Conservation (phyloP, 2,888 invertebrate genomes). For the Taenaris catops region DNA sequence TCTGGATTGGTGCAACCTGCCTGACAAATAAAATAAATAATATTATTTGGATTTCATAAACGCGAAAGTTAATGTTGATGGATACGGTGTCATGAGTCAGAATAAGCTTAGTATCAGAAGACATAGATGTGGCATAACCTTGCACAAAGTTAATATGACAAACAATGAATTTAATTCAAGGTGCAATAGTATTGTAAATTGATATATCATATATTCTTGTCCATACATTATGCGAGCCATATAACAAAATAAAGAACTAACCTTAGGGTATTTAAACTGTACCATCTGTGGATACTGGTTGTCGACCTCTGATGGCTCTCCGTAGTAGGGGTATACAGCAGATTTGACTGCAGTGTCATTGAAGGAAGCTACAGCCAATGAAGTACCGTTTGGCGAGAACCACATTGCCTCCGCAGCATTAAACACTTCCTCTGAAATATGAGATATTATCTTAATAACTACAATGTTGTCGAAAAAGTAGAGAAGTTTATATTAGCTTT, state of each 20-base stretch:
- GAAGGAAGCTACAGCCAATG: constrained; percentile 86
- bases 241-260: constrained; percentile 50
- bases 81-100: too few relatives aligned
- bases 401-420: constrained; percentile 86
- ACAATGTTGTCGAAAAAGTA: too few relatives aligned
- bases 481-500: too few relatives aligned
- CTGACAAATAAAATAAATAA: constrained; percentile 75
- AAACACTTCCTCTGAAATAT: constrained; percentile 87
- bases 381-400: constrained; percentile 86
- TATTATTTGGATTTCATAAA: too few relatives aligned
- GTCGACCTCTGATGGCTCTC: constrained; percentile 73
- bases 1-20: constrained; percentile 86
- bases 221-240: too few relatives aligned
- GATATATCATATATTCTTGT: too few relatives aligned
- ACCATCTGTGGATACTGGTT: constrained; percentile 85
- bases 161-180: too few relatives aligned
- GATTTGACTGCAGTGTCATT: constrained; percentile 84
- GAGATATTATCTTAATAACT: constrained; percentile 1
- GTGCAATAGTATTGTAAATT: too few relatives aligned
- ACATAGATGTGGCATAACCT: too few relatives aligned
- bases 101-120: too few relatives aligned
- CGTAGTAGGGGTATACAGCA: constrained; percentile 83
- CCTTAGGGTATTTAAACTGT: constrained; percentile 89
- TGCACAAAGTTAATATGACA: too few relatives aligned
- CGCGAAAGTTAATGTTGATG: too few relatives aligned